phyloP scores from a whole-genome alignment of 35 echinoderm and acorn worm genomes.

The Hemicentrotus pulcherrimus region DNA sequence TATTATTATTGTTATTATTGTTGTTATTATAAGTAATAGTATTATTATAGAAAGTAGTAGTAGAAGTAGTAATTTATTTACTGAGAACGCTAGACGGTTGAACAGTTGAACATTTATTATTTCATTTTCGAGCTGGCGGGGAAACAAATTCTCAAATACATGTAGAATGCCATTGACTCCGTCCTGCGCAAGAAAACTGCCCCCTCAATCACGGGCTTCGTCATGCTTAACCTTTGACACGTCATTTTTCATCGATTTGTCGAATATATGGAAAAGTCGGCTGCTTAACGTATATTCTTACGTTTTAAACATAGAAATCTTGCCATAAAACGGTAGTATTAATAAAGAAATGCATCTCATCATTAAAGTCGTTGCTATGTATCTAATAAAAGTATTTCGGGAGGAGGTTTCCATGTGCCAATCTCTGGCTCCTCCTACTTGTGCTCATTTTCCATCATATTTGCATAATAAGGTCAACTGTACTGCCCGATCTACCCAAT shows the following conservation, averaged over 20 bases:
- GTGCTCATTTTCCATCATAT: conserved; percentile 2
- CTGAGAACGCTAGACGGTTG: no score
- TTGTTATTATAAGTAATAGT: no score
- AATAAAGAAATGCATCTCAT: background rate
- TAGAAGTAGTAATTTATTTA: no score
- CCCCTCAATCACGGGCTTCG: background rate
- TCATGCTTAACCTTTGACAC: background rate
- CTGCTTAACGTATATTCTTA: background rate
- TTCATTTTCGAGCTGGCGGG: no score
- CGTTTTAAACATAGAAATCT: background rate
- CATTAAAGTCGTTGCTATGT: background rate
- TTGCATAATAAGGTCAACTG: conserved; percentile 40
- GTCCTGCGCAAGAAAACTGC: background rate
- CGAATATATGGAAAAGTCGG: background rate
- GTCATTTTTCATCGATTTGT: background rate
- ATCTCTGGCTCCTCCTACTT: background rate
- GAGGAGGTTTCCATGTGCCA: background rate
- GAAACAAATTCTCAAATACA: no score
- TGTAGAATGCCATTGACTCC: no score
- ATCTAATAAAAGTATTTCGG: background rate
- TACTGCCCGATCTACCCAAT: background rate
- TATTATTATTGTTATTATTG: no score
- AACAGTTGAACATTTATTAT: no score
- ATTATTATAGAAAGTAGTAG: no score
- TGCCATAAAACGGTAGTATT: background rate